Evolutionary conservation across 2,797 vertebrate genomes (phyloP), one percentile per base, ranked within the genome.

Genomic region (Epinephelus malabaricus): DNA sequence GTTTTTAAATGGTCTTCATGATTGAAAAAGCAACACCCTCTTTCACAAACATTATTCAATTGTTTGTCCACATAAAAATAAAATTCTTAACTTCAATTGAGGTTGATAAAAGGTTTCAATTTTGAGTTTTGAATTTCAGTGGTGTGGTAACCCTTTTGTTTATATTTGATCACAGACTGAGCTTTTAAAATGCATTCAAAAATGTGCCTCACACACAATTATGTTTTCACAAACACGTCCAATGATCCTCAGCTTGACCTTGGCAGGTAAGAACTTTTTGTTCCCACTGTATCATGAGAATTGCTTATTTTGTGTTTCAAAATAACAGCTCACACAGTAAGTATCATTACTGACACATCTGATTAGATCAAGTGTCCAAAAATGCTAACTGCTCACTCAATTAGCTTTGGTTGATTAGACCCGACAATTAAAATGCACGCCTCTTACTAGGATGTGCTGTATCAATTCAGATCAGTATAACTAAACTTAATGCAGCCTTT

Each of bases 211-310:
- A 34, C 15, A 15, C 6, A 38, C 19, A 8, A n/a, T 10, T 11
- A 63, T 51, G 47, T 38, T 23, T 54, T 43, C 14, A 18, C 51
- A 46, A 46, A 46, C 18, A 19, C 3, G 40, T 7, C 11, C 0
- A 12, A 0, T 30, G 15, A 69, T 23, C 38, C 38, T n/a, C 43
- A 14, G 40, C 10, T 54, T 19, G 38, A 68, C 23, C 2, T 18
- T 18, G 38, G 6, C n/a, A 40, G 27, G 12, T 40, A 40, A 77
- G 51, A 64, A 55, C 43, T 49, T 49, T 69, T 14, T 30, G 60
- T 56, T 56, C 40, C 30, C 23, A n/a, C 21, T 3, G 14, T n/a
- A 43, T 64, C n/a, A 7, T 17, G 14, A 19, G 14, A 15, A 14
- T 23, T 10, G 2, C 46, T 70, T 50, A 40, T 17, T 40, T 27